phyloP scores from a whole-genome alignment of 2,797 vertebrate species.

The Chlorospingus flavigularis region DNA sequence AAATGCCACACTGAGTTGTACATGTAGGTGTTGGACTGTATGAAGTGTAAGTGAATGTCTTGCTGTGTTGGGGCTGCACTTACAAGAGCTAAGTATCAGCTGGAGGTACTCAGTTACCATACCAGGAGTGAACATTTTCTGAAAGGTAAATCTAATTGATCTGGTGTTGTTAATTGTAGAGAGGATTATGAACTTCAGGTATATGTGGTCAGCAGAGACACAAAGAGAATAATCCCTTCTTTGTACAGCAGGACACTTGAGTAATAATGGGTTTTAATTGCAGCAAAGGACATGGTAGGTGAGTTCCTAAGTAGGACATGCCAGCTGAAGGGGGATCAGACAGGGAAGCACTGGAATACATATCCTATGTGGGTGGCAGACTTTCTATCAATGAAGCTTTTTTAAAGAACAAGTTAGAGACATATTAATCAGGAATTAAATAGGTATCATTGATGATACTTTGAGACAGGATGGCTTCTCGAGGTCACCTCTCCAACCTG shows the following conservation, averaged over 20 bases:
- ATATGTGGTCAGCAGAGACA: background rate
- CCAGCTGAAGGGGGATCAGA: background rate
- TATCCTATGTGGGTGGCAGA: background rate
- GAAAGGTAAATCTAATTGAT: background rate
- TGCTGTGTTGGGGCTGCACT: background rate
- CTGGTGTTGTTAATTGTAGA: background rate
- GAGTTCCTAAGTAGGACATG: background rate
- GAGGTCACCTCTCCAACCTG: background rate
- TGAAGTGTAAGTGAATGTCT: background rate
- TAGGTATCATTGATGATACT: background rate
- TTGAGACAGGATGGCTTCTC: background rate
- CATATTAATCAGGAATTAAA: conserved; percentile 32
- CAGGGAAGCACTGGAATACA: background rate
- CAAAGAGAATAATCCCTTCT: background rate
- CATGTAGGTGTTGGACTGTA: background rate
- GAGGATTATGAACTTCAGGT: background rate
- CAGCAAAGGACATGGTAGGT: background rate
- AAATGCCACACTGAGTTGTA: background rate
- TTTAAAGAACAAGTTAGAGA: background rate
- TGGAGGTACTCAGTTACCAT: background rate
- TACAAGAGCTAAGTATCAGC: background rate
- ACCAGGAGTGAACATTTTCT: background rate
- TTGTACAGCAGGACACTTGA: background rate
- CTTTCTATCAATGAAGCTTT: background rate
- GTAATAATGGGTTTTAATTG: background rate